phyloP scores from a whole-genome alignment of 2,113 vertebrate genomes.

The Phaetusa simplex region DNA sequence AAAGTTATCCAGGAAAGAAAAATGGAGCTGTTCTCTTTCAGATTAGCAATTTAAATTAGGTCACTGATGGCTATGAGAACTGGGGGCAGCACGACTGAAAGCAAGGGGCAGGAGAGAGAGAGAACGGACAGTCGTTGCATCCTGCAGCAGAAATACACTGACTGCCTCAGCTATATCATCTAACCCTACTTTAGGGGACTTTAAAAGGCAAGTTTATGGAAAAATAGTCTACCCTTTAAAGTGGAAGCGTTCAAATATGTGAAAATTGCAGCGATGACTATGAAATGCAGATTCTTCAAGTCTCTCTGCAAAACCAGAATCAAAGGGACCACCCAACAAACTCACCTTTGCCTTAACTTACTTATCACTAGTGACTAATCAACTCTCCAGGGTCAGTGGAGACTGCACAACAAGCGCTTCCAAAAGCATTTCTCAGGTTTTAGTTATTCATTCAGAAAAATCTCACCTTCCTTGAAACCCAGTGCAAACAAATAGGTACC shows the following conservation, averaged over 20 bases:
- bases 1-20: background rate
- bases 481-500: background rate
- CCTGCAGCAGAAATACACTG: background rate
- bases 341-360: background rate
- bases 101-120: background rate
- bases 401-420: background rate
- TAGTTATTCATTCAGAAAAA: background rate
- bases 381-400: background rate
- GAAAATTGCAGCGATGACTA: background rate
- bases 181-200: background rate
- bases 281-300: background rate
- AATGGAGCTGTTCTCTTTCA: background rate
- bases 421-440: background rate
- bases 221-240: background rate
- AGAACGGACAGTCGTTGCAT: background rate
- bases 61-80: background rate
- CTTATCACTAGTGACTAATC: background rate
- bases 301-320: background rate
- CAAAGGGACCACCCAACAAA: background rate
- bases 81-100: background rate
- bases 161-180: background rate
- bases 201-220: background rate
- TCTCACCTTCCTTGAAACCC: background rate
- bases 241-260: background rate
- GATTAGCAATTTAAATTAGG: background rate